Evolutionary conservation across 2,888 invertebrate genomes (phyloP).

Genomic region (Hecatera dysodea): DNA sequence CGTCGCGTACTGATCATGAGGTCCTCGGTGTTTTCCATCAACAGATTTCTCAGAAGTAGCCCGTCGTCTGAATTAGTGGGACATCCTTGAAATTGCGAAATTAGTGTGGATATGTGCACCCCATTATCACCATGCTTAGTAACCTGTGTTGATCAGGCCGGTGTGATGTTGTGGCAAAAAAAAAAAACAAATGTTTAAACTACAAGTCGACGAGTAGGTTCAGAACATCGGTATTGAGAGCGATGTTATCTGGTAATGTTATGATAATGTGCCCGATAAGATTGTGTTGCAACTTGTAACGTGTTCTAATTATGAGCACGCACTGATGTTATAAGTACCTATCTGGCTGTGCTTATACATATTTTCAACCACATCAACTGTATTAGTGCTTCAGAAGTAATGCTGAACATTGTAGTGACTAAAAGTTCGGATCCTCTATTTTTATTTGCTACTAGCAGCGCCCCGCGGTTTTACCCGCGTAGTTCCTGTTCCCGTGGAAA

Average conservation of each 20-base stretch:
- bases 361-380: neutral
- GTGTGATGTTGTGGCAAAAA: too few relatives aligned
- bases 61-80: too few relatives aligned
- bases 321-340: conserved; percentile 6
- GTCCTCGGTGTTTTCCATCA: too few relatives aligned
- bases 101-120: too few relatives aligned
- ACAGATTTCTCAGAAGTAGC: too few relatives aligned
- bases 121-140: too few relatives aligned
- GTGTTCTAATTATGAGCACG: conserved; percentile 43
- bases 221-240: conserved; percentile 12
- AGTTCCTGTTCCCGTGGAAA: too few relatives aligned
- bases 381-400: neutral
- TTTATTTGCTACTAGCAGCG: neutral
- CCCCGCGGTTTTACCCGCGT: too few relatives aligned
- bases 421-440: neutral
- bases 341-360: neutral
- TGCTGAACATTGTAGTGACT: neutral
- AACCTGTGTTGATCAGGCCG: too few relatives aligned
- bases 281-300: conserved; percentile 37
- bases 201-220: conserved; percentile 1
- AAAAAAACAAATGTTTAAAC: neutral
- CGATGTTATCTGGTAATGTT: conserved; percentile 28
- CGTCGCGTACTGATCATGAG: too few relatives aligned
- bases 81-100: too few relatives aligned
- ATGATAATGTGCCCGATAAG: conserved; percentile 55